Base-by-base conservation (phyloP, 2,113 vertebrate genomes). In the Thinocorus orbignyianus region DNA sequence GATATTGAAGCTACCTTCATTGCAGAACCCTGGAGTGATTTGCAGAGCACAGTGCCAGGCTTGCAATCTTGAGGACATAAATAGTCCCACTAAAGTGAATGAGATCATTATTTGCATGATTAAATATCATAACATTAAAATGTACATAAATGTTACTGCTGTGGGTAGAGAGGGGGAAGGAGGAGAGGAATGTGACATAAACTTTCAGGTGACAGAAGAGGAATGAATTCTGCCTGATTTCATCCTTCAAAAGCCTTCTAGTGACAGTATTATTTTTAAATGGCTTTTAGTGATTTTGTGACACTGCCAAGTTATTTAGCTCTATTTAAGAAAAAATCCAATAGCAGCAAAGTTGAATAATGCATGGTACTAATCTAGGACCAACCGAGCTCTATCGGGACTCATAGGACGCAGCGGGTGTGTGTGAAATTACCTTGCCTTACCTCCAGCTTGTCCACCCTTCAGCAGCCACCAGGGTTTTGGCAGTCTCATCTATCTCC, bases 31-130 rank as follows among this genome's bases (percentile, higher is more conserved):
- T 52, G n/a, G 35, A 86, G 44, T 69, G 57, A 23, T 91, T 81
- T 69, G 58, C n/a, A 58, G 54, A 91, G 17, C 69, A 71, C n/a
- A 22, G 65, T 65, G 49, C n/a, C 65, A 81, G 65, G 58, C 26
- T 66, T 84, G 17, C 57, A 81, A 61, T 89, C 57, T 61, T 54
- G 25, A 86, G 69, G 51, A 93, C 77, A 87, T 93, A 96, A 95
- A 92, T 92, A 97, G 54, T 70, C 23, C 44, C 44, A 58, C 54
- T 65, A 52, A 86, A 89, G 66, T 79, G 77, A 84, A 58, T 87
- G 91, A 94, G 81, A 93, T 97, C 88, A 96, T 84, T 92, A 96
- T 96, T 94, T 96, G 76, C 69, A 79, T 92, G 90, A 95, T 96
- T 95, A 96, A 96, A 81, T 97, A 93, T 68, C 86, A 65, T 46